Base-by-base conservation (phyloP, 2,888 invertebrate genomes). In the Campoplex nolae region DNA sequence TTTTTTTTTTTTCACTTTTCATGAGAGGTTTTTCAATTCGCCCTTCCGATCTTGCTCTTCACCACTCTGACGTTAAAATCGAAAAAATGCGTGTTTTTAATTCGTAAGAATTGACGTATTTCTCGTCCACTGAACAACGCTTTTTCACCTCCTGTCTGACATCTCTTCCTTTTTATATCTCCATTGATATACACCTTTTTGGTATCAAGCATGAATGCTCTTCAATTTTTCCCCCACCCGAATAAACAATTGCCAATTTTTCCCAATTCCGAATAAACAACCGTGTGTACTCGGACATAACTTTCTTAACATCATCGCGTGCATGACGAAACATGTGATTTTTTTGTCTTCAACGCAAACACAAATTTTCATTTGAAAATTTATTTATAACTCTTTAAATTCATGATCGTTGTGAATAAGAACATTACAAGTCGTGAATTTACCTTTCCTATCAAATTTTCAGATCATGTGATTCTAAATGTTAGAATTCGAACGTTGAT, bases 231-330 rank as follows among this genome's bases (percentile, higher is more conserved):
- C 18, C n/a, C 71, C 71, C 18, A 28, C 18, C 18, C 13, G 32
- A 4, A 13, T 4, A 38, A 38, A 23, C 23, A 23, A 23, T 23
- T 23, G 23, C 23, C 23, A 23, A 23, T 23, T 23, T 23, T 0
- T 23, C 23, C 0, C 38, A 32, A 23, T 7, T 48, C 79, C 45
- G 85, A 71, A 75, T 54, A 83, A 70, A 83, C 73, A 83, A 18
- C 54, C 54, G 35, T 54, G 35, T 78, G 58, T 54, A 73, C 58
- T 67, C 13, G 35, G n/a, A 83, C 71, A 70, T 80, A 62, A 73
- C 51, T 51, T 76, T 77, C 80, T 86, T 82, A 51, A 35, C n/a
- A 70, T 28, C 56, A 42, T 85, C 77, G 51, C 75, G 58, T 58
- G 45, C 81, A 81, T 77, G 62, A 68, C 42, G 11, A 68, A 67